These are phyloP conservation scores for Synodontis membranacea DNA, from an alignment of 2,113 vertebrate genomes.

Conservation along the genomic window DNA sequence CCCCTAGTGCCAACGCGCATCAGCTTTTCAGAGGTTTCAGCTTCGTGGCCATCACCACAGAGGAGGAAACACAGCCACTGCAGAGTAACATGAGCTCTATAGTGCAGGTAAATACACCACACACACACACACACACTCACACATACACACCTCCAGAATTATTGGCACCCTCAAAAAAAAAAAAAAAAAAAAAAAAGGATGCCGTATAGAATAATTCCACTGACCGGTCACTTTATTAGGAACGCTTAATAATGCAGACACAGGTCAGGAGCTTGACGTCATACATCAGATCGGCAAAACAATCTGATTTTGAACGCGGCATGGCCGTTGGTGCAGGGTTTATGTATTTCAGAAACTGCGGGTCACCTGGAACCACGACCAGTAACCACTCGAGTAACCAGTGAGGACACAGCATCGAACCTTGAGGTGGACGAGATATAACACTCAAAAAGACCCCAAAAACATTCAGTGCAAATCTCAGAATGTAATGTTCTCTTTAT, in stretches of 20 bases:
- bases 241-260: not conserved
- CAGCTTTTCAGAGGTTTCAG: conserved; percentile 86
- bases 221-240: not conserved
- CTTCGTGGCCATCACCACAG: conserved; percentile 79
- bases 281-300: not conserved
- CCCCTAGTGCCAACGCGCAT: conserved; percentile 84
- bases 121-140: not conserved
- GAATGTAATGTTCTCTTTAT: not conserved
- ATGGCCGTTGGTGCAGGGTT: not conserved
- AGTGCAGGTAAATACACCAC: conserved; percentile 74
- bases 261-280: not conserved
- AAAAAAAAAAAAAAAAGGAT: not conserved
- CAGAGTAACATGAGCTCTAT: conserved; percentile 76
- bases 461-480: no score
- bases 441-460: not conserved
- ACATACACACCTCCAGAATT: not conserved
- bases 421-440: not conserved
- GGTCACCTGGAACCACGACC: not conserved
- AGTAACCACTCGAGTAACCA: not conserved
- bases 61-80: conserved; percentile 80
- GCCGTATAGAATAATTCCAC: not conserved
- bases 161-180: not conserved
- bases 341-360: not conserved
- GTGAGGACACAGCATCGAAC: not conserved
- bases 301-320: not conserved